Percentiles rank a stretch among this genome's conserved stretches.
Conservation (phyloP, 30 jellyfish, hydroid and myxozoan species). For the Cassiopea andromeda region DNA sequence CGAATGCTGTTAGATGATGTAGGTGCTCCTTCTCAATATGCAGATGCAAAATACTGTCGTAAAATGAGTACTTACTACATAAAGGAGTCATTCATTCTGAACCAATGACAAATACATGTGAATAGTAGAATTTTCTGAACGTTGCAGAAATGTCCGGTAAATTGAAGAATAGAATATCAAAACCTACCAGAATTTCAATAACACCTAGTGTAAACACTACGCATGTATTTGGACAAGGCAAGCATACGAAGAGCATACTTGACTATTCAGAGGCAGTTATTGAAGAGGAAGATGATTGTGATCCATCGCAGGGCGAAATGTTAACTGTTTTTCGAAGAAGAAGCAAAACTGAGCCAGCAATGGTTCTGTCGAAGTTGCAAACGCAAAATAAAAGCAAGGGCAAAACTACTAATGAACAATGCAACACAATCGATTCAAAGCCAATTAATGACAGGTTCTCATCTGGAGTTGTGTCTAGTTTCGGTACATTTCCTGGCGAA, state of each 20-base stretch:
- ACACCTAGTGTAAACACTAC: not conserved
- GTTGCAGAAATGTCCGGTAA: not conserved
- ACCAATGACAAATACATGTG: not conserved
- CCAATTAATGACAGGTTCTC: not conserved
- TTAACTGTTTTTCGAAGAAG: not conserved
- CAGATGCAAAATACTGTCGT: not conserved
- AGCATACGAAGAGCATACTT: not conserved
- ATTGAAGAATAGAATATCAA: not conserved
- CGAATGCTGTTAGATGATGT: not conserved
- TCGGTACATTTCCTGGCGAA: constrained; percentile 55
- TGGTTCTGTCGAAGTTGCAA: constrained; percentile 39
- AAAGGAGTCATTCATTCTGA: not conserved
- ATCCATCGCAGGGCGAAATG: not conserved
- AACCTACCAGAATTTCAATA: not conserved
- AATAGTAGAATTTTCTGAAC: not conserved
- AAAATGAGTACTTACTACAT: not conserved
- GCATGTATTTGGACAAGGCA: not conserved
- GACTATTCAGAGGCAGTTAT: not conserved
- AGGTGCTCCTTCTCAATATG: not conserved
- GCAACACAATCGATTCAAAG: not conserved
- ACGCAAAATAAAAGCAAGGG: not conserved
- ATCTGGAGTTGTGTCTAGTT: constrained; percentile 18
- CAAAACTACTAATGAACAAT: not conserved
- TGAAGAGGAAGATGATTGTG: not conserved
- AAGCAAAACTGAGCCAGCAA: constrained; percentile 58